Conservation (phyloP, 2,888 invertebrate genomes). For the Molanna angustata region DNA sequence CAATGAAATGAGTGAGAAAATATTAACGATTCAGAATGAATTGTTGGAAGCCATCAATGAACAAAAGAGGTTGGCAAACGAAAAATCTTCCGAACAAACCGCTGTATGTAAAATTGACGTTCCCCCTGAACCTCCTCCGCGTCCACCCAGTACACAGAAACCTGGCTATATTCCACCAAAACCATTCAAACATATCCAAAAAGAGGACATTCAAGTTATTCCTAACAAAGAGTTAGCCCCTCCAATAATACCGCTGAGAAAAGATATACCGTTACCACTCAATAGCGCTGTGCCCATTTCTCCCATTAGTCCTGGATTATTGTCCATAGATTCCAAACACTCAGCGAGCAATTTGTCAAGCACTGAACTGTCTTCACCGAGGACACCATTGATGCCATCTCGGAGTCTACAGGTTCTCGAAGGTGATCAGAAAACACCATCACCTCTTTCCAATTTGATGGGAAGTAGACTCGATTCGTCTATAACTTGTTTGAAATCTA, state of each 20-base stretch:
- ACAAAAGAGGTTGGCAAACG: constrained; percentile 15
- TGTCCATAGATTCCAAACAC: constrained; percentile 26
- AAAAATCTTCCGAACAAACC: constrained; percentile 10
- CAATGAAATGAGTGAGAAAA: constrained; percentile 25
- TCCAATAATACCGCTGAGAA: constrained; percentile 21
- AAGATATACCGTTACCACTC: constrained; percentile 25
- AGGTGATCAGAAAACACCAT: constrained; percentile 40
- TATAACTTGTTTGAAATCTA: constrained; percentile 19
- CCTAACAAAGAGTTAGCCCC: constrained; percentile 33
- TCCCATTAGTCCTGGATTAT: constrained; percentile 7
- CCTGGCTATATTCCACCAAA: constrained; percentile 37
- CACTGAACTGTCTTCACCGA: constrained; percentile 17
- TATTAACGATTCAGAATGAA: constrained; percentile 31
- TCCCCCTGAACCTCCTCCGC: constrained; percentile 39
- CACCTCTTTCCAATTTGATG: constrained; percentile 35
- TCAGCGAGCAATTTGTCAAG: constrained; percentile 21
- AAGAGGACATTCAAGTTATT: constrained; percentile 46
- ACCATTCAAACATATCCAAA: constrained; percentile 45
- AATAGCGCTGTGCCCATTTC: constrained; percentile 1
- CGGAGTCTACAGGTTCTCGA: constrained; percentile 31
- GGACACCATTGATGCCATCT: constrained; percentile 28
- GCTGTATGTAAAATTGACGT: constrained; percentile 23
- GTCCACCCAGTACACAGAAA: constrained; percentile 35
- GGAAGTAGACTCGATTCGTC: constrained; percentile 23
- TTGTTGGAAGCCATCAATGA: constrained; percentile 32